Percentiles rank a stretch among this genome's conserved stretches.
Evolutionary conservation across 2,113 vertebrate species (phyloP).

Genomic region (Hemibates koningsi): DNA sequence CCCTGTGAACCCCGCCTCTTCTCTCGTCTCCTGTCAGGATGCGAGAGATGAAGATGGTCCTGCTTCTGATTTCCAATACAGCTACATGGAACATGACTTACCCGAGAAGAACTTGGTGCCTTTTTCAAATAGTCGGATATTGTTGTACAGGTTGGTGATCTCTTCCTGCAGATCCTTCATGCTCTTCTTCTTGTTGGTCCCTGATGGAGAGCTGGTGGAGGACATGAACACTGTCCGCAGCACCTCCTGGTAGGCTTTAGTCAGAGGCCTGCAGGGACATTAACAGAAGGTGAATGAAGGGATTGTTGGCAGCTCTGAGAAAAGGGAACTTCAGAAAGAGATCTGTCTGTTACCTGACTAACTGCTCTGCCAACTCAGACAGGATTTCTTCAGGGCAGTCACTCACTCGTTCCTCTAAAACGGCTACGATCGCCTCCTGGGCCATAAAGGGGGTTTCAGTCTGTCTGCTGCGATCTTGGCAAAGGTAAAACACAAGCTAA

Average conservation of each 20-base stretch:
- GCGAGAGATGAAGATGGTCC: not conserved
- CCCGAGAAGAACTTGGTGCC: conserved; percentile 86
- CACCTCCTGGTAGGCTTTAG: conserved; percentile 86
- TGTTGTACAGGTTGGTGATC: conserved; percentile 86
- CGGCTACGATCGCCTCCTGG: conserved; percentile 78
- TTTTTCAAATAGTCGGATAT: conserved; percentile 90
- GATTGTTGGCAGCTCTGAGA: not conserved
- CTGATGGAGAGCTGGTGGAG: conserved; percentile 74
- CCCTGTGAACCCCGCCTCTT: not conserved
- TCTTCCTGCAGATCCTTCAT: conserved; percentile 95
- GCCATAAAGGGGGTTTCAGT: conserved; percentile 80
- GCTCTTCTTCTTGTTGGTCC: conserved; percentile 81
- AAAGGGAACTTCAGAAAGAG: not conserved
- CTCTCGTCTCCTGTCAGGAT: not conserved
- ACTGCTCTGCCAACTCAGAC: conserved; percentile 80
- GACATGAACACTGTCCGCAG: conserved; percentile 84
- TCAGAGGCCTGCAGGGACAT: conserved; percentile 76
- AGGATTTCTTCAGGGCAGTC: conserved; percentile 90
- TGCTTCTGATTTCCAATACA: not conserved
- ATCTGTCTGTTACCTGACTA: conserved; percentile 60
- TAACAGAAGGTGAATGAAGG: not conserved
- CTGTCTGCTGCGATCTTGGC: conserved; percentile 78
- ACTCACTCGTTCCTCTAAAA: conserved; percentile 75
- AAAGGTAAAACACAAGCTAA: conserved; percentile 25
- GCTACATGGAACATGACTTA: conserved; percentile 20